Evolutionary conservation across 2,888 invertebrate species (phyloP).

Genomic region (Tanypteryx hageni): DNA sequence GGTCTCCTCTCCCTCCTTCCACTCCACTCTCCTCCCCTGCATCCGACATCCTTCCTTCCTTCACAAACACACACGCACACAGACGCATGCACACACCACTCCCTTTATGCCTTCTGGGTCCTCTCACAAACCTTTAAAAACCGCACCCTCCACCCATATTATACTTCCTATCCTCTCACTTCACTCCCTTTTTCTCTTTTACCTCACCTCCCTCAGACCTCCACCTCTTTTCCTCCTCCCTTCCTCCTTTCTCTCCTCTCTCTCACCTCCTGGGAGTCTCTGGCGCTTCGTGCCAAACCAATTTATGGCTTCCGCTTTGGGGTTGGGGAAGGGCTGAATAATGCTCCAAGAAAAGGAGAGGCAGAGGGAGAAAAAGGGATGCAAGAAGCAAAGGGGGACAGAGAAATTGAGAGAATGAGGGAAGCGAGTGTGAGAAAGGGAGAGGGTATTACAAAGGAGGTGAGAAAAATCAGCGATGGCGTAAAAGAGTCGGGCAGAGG

Average conservation of each 20-base stretch:
- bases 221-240: no score
- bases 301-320: slow-evolving; percentile 59
- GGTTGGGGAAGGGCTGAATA: slow-evolving; percentile 56
- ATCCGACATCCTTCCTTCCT: neutral
- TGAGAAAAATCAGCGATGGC: no score
- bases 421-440: neutral
- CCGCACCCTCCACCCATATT: no score
- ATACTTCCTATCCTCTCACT: no score
- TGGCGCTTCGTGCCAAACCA: slow-evolving; percentile 29
- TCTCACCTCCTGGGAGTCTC: neutral
- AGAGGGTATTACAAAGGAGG: no score
- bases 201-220: no score
- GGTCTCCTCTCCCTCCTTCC: neutral
- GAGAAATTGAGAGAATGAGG: neutral
- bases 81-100: no score
- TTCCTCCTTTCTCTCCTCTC: neutral
- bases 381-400: neutral
- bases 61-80: neutral
- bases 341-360: neutral
- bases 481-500: no score
- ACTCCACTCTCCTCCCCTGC: neutral
- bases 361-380: slow-evolving; percentile 9
- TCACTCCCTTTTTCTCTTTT: no score
- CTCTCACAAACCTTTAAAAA: neutral
- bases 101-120: neutral